Evolutionary conservation across 2,113 vertebrate genomes (phyloP).

Genomic region (Peucedramus taeniatus): DNA sequence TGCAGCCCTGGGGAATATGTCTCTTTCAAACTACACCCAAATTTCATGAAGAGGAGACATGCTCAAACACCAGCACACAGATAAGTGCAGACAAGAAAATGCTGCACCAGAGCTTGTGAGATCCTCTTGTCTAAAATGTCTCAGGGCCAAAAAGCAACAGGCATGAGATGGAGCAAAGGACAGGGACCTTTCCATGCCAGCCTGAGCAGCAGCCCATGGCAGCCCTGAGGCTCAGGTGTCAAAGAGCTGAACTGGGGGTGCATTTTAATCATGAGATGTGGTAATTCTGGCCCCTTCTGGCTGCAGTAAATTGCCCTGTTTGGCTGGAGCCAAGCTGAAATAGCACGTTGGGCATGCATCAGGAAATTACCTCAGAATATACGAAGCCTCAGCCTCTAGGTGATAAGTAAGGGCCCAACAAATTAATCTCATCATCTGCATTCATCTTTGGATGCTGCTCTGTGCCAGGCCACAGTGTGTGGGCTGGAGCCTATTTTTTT

Average conservation of each 20-base stretch:
- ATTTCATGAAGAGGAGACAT: no score
- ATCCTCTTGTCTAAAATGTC: no score
- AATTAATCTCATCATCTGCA: constrained; percentile 64
- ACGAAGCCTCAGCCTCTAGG: constrained; percentile 20
- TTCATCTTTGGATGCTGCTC: constrained; percentile 15
- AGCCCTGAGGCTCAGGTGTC: neutral
- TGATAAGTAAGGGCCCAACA: constrained; percentile 57
- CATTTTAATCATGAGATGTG: constrained; percentile 52
- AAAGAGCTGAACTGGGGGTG: neutral
- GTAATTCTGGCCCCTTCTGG: constrained; percentile 74
- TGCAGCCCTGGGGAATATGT: neutral
- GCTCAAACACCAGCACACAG: neutral
- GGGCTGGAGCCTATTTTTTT: constrained; percentile 70
- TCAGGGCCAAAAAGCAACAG: neutral
- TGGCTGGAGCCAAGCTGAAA: constrained; percentile 75
- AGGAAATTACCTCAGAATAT: constrained; percentile 81
- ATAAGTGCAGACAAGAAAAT: neutral
- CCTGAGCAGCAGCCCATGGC: neutral
- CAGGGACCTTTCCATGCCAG: neutral
- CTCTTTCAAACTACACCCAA: neutral
- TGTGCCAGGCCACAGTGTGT: constrained; percentile 66
- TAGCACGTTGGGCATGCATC: constrained; percentile 67
- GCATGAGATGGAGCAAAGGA: neutral
- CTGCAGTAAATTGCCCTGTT: constrained; percentile 75
- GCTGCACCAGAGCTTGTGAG: neutral